Evolutionary conservation across 2,797 vertebrate species (phyloP).

Genomic region (Sus cebifrons): DNA sequence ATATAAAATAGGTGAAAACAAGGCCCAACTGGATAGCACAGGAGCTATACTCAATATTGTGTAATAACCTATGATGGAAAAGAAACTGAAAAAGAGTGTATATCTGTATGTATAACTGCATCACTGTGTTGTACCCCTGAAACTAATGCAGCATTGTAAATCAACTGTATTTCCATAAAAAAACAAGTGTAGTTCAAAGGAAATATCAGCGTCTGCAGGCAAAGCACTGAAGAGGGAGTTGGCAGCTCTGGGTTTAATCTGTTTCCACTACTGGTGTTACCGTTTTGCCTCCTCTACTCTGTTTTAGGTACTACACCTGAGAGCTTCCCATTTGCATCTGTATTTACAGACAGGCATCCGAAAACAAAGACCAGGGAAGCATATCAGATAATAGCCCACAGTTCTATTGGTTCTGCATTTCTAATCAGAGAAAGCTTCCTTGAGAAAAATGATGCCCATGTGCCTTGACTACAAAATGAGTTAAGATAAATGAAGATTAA

Average conservation of each 20-base stretch:
- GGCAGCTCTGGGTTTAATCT: background rate
- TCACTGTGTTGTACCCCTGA: too few relatives aligned
- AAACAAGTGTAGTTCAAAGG: background rate
- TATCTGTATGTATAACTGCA: too few relatives aligned
- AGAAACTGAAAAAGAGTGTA: too few relatives aligned
- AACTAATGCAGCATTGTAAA: too few relatives aligned
- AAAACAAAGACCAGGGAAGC: constrained; percentile 53
- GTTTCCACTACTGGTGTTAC: background rate
- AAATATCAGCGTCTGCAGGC: background rate
- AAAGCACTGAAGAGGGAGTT: background rate
- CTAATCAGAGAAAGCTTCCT: constrained; percentile 12
- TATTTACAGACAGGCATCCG: constrained; percentile 27
- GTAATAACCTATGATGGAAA: too few relatives aligned
- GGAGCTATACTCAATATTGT: too few relatives aligned
- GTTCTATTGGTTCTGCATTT: background rate
- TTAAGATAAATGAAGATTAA: constrained; percentile 77
- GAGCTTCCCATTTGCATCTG: background rate
- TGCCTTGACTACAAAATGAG: constrained; percentile 82
- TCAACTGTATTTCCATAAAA: too few relatives aligned
- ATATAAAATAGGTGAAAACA: too few relatives aligned
- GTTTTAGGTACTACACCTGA: background rate
- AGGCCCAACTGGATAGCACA: too few relatives aligned
- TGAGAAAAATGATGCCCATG: constrained; percentile 4
- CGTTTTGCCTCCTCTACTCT: background rate
- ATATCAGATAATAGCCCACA: constrained; percentile 32